A percentile compares a stretch with the other conserved stretches of the same genome.
Conservation (phyloP, 2,113 vertebrate genomes). For the Notechis scutatus region DNA sequence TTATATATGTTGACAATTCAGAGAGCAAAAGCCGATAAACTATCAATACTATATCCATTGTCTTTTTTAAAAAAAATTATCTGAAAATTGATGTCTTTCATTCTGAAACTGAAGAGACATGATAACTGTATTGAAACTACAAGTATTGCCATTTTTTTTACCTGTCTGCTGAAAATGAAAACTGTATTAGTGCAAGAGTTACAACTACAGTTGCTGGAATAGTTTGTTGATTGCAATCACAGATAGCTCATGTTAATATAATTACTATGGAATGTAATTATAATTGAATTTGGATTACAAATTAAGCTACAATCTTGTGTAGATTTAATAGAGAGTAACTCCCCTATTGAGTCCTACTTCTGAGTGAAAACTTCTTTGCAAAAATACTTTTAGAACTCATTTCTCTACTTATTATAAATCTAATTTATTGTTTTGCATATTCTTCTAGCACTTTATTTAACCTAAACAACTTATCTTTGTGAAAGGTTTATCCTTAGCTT, state of each 20-base stretch:
- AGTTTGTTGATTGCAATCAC: background rate
- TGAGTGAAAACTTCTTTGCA: conserved; percentile 15
- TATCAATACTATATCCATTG: background rate
- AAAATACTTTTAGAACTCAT: background rate
- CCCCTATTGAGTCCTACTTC: background rate
- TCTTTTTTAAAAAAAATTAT: background rate
- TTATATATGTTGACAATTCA: background rate
- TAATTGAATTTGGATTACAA: background rate
- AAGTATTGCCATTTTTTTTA: background rate
- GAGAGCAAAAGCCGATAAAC: background rate
- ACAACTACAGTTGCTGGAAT: background rate
- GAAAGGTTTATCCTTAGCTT: background rate
- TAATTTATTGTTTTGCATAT: conserved; percentile 24
- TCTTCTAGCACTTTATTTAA: conserved; percentile 16
- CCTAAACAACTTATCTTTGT: conserved; percentile 30
- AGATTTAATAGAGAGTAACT: background rate
- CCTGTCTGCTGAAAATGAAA: background rate
- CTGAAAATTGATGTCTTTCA: background rate
- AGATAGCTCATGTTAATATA: background rate
- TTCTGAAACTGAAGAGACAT: background rate
- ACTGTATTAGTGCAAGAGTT: background rate
- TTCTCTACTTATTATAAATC: conserved; percentile 8
- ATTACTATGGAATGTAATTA: background rate
- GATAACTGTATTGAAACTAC: background rate
- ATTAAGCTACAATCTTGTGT: background rate